These are phyloP conservation scores for Hydriomena furcata DNA, from an alignment of 2,888 invertebrate species.

Conservation along the genomic window DNA sequence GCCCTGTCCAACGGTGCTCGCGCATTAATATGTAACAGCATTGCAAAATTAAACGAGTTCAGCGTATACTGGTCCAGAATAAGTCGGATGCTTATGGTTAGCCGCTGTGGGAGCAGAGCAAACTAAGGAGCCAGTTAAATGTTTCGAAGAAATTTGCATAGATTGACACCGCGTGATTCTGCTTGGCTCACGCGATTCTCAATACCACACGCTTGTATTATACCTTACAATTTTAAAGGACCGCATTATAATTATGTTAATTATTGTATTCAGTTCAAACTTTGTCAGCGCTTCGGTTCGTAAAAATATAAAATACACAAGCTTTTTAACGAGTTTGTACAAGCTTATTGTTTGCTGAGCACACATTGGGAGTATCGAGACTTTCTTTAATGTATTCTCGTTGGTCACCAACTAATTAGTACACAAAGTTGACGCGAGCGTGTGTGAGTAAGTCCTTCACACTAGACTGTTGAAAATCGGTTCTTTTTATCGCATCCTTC, in stretches of 20 bases:
- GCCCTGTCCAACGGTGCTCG: conserved; percentile 42
- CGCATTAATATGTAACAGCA: conserved; percentile 39
- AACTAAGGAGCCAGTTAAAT: conserved; percentile 72
- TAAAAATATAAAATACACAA: conserved; percentile 68
- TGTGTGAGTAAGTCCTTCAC: conserved; percentile 49
- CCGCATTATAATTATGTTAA: conserved; percentile 57
- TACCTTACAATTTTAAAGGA: conserved; percentile 47
- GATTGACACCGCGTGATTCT: conserved; percentile 75
- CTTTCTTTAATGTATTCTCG: conserved; percentile 81
- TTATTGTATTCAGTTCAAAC: conserved; percentile 55
- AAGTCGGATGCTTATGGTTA: conserved; percentile 60
- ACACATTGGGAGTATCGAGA: conserved; percentile 76
- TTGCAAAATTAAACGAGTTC: conserved; percentile 45
- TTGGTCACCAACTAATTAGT: conserved; percentile 82
- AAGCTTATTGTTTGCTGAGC: conserved; percentile 75
- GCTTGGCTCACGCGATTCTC: conserved; percentile 59
- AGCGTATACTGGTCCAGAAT: conserved; percentile 48
- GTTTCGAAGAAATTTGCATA: conserved; percentile 82
- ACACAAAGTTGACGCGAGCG: conserved; percentile 76
- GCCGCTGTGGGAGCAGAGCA: conserved; percentile 61
- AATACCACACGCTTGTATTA: conserved; percentile 45
- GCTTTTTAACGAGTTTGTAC: conserved; percentile 67
- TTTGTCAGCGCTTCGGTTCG: conserved; percentile 62
- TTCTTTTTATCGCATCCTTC: conserved; percentile 19
- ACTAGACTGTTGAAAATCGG: conserved; percentile 23